Conservation (phyloP, 2,888 invertebrate species). For the Lutraria lutraria region DNA sequence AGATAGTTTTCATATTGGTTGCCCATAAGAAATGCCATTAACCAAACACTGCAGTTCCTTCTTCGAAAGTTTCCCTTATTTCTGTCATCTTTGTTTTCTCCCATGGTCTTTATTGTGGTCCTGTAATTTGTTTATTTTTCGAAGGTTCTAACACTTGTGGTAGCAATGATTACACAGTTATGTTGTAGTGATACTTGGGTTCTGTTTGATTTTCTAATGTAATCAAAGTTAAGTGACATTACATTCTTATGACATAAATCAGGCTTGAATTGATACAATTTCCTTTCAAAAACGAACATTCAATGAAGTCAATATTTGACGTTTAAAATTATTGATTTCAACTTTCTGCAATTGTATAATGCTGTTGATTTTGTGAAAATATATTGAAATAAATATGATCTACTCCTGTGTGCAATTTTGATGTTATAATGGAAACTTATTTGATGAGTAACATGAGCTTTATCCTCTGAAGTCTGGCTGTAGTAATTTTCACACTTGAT, state of each 20-base stretch:
- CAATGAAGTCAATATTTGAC: slow-evolving; percentile 32
- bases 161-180: not conserved
- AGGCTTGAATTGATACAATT: slow-evolving; percentile 53
- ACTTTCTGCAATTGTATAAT: not conserved
- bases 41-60: not conserved
- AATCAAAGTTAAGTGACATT: slow-evolving; percentile 9
- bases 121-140: slow-evolving; percentile 2
- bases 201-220: slow-evolving; percentile 23
- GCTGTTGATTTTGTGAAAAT: not conserved
- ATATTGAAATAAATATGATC: not conserved
- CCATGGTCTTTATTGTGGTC: not conserved
- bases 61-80: not conserved
- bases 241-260: slow-evolving; percentile 27
- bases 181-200: not conserved
- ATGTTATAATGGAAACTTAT: not conserved
- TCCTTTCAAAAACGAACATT: slow-evolving; percentile 21
- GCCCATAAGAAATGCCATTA: not conserved
- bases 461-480: not conserved
- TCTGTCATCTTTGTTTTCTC: not conserved
- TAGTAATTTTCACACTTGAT: not conserved
- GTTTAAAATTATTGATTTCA: slow-evolving; percentile 48
- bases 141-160: not conserved
- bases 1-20: not conserved
- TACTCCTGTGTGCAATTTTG: not conserved
- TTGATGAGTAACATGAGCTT: not conserved